Evolutionary conservation across 2,888 invertebrate genomes (phyloP), one percentile per base, ranked within the genome.

Genomic region (Tyria jacobaeae): DNA sequence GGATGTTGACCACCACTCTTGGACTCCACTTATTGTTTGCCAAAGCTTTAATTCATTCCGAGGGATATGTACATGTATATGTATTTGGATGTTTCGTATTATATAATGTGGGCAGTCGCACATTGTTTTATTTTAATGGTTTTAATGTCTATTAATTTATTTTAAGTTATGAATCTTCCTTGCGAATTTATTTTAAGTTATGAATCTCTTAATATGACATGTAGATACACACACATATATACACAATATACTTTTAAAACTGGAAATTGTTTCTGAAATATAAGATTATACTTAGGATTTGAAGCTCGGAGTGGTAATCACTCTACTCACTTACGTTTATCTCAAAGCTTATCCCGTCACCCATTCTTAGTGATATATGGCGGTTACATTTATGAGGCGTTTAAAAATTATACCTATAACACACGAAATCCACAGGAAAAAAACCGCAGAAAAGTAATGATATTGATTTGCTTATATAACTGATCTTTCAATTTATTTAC

Each of bases 21-120:
- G n/a, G n/a, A n/a, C n/a, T n/a, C n/a, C n/a, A n/a, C n/a, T 27
- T 37, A 39, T n/a, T 53, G 37, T 27, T 25, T 39, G 39, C 39
- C 53, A 39, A 39, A 17, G 25, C 10, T 24, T 37, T 37, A 15
- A 25, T 5, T 52, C 7, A 37, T 25, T n/a, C 7, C 17, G 14
- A 51, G 7, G 14, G 51, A 14, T 21, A 21, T n/a, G 15, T 21
- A 21, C 21, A 4, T 47, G 17, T 24, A 24, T 12, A 44, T 4
- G 27, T 7, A 31, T 31, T 31, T 31, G 27, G 6, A 31, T 31
- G 27, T 31, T 4, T 27, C 3, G 27, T 27, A 31, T 7, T 31
- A 31, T n/a, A n/a, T n/a, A n/a, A n/a, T n/a, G n/a, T n/a, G n/a
- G n/a, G n/a, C n/a, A n/a, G n/a, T n/a, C n/a, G n/a, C n/a, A n/a